These are phyloP conservation scores for Nerophis ophidion DNA, from an alignment of 2,113 vertebrate species.

Conservation along the genomic window DNA sequence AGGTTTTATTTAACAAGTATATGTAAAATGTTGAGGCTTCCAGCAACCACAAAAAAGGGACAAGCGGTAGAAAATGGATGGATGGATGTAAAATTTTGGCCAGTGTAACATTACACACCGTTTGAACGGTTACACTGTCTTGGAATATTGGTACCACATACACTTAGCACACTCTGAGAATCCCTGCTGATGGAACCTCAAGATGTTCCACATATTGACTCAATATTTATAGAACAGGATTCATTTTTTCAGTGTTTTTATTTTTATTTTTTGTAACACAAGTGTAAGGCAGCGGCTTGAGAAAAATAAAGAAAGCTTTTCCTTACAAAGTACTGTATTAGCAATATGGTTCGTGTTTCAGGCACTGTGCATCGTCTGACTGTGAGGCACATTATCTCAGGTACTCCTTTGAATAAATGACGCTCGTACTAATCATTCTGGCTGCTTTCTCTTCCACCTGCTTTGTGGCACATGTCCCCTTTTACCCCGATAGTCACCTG, in stretches of 20 bases:
- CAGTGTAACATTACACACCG: no score
- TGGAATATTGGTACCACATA: no score
- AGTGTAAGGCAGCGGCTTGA: no score
- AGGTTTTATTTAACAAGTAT: no score
- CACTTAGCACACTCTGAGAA: no score
- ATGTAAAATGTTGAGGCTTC: no score
- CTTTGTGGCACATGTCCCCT: background rate
- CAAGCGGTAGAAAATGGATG: no score
- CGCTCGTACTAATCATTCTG: constrained; percentile 3
- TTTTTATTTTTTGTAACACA: background rate
- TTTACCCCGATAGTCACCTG: constrained; percentile 46
- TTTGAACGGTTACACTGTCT: no score
- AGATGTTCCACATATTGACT: background rate
- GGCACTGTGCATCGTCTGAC: constrained; percentile 32
- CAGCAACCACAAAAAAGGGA: no score
- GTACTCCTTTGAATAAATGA: constrained; percentile 40
- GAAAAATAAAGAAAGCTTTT: no score
- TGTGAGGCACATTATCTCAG: constrained; percentile 44
- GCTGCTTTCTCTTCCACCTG: background rate
- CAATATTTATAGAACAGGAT: constrained; percentile 37
- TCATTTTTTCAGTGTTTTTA: background rate
- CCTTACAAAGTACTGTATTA: constrained; percentile 1
- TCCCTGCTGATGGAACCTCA: no score
- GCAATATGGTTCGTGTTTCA: constrained; percentile 17
- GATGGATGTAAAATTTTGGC: no score